Base-by-base conservation (phyloP, 2,888 invertebrate genomes). In the Amblyjoppa proteus region DNA sequence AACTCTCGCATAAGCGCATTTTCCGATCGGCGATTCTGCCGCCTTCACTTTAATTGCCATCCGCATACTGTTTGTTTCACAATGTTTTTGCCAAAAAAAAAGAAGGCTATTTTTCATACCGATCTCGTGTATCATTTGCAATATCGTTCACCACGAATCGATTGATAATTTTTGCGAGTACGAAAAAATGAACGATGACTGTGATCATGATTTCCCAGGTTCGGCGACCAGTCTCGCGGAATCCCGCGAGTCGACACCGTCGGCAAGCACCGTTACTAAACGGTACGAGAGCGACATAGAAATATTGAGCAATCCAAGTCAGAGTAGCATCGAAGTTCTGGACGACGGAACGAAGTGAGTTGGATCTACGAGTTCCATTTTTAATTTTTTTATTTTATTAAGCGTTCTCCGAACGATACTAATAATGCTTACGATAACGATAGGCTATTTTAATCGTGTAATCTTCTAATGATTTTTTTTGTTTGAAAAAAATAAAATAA, bases 281-380 rank as follows among this genome's bases (percentile, higher is more conserved):
- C 94, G 93, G 83, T 94, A 94, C 85, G 96, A 96, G 89, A 97
- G 97, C 92, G 97, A 97, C 90, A 96, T 97, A 84, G 96, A 97
- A 89, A 95, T 97, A 64, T 94, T 97, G 34, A 96, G 96, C 85
- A 96, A 96, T 94, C 96, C 96, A 16, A 97, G 96, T 93, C 96
- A 96, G 90, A 96, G 96, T 89, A 96, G 96, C 90, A 96, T 97
- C 80, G 96, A 96, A 94, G 95, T 96, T 45, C 92, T 96, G 73
- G 96, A 95, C 77, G 94, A 94, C 80, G 91, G 90, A 68, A 90
- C 92, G n/a, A 94, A 92, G 94, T 94, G 87, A 89, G 91, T 89
- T 41, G 41, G 41, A 41, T 41, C 41, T 41, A 89, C n/a, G 78
- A 83, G 77, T 69, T 53, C 25, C 13, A 20, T 53, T 64, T 69